Evolutionary conservation across 1,140 invertebrate species (phyloP).

Genomic region (Eumeta japonica): DNA sequence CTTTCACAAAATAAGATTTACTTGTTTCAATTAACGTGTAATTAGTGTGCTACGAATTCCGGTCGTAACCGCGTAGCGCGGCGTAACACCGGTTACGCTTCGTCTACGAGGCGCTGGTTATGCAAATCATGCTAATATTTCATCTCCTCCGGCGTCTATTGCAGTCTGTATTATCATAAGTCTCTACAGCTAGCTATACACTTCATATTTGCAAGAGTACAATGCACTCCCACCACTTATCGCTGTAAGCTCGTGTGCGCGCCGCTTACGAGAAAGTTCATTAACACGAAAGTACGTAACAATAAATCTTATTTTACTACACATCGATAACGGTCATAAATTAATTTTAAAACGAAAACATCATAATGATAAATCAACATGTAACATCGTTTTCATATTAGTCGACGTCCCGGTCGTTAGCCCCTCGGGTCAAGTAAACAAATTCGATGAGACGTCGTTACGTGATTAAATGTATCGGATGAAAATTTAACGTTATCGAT

Average conservation of each 20-base stretch:
- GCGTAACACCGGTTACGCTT: conserved; percentile 17
- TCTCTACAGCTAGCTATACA: background rate
- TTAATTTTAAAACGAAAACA: too few relatives aligned
- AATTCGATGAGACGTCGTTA: conserved; percentile 1
- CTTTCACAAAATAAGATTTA: too few relatives aligned
- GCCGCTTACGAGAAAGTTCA: too few relatives aligned
- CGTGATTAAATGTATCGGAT: background rate
- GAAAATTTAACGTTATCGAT: background rate
- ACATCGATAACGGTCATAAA: too few relatives aligned
- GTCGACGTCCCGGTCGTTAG: too few relatives aligned
- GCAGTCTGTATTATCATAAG: conserved; percentile 49
- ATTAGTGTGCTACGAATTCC: conserved; percentile 39
- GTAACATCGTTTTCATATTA: too few relatives aligned
- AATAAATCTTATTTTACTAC: too few relatives aligned
- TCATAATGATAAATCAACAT: too few relatives aligned
- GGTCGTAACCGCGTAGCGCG: conserved; percentile 26
- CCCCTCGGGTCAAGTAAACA: background rate
- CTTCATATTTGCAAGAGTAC: background rate
- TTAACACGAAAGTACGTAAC: too few relatives aligned
- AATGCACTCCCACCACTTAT: too few relatives aligned
- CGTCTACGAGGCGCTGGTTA: conserved; percentile 37
- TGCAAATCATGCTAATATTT: conserved; percentile 54
- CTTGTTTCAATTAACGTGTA: conserved; percentile 37
- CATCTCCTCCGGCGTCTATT: conserved; percentile 44
- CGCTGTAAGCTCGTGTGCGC: too few relatives aligned